Conservation (phyloP, 2,113 vertebrate genomes). For the Nothocercus julius region DNA sequence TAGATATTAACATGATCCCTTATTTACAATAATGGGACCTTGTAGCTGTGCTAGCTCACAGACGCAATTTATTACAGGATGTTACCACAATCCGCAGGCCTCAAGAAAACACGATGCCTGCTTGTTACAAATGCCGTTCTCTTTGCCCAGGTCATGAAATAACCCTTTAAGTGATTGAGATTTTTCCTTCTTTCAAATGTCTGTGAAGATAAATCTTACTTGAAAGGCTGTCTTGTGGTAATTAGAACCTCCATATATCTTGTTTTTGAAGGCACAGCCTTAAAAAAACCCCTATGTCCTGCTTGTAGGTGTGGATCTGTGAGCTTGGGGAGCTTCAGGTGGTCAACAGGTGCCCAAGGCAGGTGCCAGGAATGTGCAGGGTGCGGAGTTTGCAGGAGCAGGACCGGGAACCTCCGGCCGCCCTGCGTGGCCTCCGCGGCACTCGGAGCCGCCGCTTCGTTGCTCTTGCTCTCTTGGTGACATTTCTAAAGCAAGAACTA, state of each 20-base stretch:
- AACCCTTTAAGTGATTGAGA: slow-evolving; percentile 50
- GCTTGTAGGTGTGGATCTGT: not conserved
- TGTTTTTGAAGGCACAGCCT: slow-evolving; percentile 41
- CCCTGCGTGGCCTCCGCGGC: no score
- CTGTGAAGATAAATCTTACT: slow-evolving; percentile 65
- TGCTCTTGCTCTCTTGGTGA: not conserved
- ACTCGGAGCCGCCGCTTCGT: no score
- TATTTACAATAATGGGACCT: slow-evolving; percentile 69
- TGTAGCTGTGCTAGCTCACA: slow-evolving; percentile 56
- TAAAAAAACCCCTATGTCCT: not conserved
- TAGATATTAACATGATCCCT: slow-evolving; percentile 71
- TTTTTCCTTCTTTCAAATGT: slow-evolving; percentile 50
- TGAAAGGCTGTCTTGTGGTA: slow-evolving; percentile 55
- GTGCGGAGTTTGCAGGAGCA: not conserved
- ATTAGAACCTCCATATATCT: slow-evolving; percentile 29
- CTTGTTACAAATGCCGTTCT: slow-evolving; percentile 63
- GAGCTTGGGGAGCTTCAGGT: slow-evolving; percentile 17
- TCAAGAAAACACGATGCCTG: slow-evolving; percentile 54
- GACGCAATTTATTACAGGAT: slow-evolving; percentile 73
- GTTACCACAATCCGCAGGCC: slow-evolving; percentile 54
- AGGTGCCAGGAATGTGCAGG: not conserved
- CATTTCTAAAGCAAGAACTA: slow-evolving; percentile 16
- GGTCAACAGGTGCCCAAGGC: slow-evolving; percentile 9
- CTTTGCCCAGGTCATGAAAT: slow-evolving; percentile 68
- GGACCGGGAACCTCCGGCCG: not conserved